A percentile compares a stretch with the other conserved stretches of the same genome.
Conservation (phyloP, 2,113 vertebrate genomes). For the Thinocorus orbignyianus region DNA sequence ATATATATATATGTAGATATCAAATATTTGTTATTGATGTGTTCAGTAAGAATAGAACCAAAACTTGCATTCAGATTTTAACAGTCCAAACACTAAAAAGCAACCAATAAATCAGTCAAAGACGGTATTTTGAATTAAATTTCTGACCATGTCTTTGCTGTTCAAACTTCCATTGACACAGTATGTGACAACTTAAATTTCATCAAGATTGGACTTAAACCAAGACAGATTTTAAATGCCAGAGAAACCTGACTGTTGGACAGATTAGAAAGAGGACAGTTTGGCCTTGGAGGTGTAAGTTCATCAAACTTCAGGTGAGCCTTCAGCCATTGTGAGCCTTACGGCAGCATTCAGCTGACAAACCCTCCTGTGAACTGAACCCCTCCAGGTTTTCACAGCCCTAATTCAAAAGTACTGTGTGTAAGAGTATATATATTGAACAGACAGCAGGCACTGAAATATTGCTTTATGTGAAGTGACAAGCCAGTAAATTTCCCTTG, state of each 20-base stretch:
- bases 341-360: not conserved
- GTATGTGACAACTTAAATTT: not conserved
- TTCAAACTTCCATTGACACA: not conserved
- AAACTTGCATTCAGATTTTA: not conserved
- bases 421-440: not conserved
- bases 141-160: not conserved
- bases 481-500: conserved; percentile 32
- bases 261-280: not conserved
- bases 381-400: not conserved
- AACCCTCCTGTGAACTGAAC: not conserved
- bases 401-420: conserved; percentile 12
- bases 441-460: conserved; percentile 16
- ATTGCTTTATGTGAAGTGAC: conserved; percentile 55
- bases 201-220: not conserved
- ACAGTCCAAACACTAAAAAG: not conserved
- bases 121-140: not conserved
- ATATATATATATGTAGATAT: not conserved
- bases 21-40: not conserved
- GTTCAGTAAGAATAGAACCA: not conserved
- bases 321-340: not conserved
- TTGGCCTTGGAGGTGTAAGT: not conserved
- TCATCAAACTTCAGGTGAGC: not conserved
- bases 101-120: not conserved
- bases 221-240: not conserved
- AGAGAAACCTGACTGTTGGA: not conserved